These are phyloP conservation scores for Drosophila sucinea DNA, from an alignment of 1,140 invertebrate species.

Conservation along the genomic window DNA sequence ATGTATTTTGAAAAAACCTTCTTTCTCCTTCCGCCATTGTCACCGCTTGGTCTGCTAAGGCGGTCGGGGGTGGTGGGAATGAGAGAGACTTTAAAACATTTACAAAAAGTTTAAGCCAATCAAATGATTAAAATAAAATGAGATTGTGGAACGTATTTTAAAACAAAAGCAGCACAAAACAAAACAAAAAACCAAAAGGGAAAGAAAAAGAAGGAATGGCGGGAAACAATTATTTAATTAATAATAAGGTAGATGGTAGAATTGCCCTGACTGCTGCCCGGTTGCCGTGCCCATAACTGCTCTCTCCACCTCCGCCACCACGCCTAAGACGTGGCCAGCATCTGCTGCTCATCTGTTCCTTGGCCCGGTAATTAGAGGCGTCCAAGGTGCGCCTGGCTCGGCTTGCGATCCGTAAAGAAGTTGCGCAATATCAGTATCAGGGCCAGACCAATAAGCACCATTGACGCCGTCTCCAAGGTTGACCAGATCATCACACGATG, in stretches of 20 bases:
- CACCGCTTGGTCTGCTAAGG: neutral
- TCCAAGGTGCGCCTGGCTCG: slow-evolving; percentile 77
- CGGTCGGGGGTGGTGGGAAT: neutral
- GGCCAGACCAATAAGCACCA: slow-evolving; percentile 92
- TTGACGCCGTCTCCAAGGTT: slow-evolving; percentile 92
- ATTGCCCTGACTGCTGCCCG: slow-evolving; percentile 10
- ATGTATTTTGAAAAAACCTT: neutral
- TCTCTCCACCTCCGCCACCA: neutral
- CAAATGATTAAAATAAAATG: neutral
- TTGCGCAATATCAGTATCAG: slow-evolving; percentile 97
- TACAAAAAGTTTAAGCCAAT: neutral
- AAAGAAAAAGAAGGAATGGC: slow-evolving; percentile 4
- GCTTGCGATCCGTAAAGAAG: slow-evolving; percentile 96
- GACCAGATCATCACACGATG: slow-evolving; percentile 97
- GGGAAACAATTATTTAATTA: slow-evolving; percentile 22
- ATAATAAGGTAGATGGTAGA: slow-evolving; percentile 23
- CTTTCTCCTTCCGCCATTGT: neutral
- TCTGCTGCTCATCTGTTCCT: neutral
- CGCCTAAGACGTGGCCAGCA: neutral
- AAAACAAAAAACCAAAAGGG: neutral
- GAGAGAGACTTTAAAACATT: slow-evolving; percentile 3
- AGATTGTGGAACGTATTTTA: slow-evolving; percentile 1
- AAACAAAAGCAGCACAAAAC: slow-evolving; percentile 1
- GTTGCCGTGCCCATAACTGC: slow-evolving; percentile 5
- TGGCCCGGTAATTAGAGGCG: slow-evolving; percentile 56